phyloP scores from a whole-genome alignment of 2,888 invertebrate species.

The Ethmia dodecea region DNA sequence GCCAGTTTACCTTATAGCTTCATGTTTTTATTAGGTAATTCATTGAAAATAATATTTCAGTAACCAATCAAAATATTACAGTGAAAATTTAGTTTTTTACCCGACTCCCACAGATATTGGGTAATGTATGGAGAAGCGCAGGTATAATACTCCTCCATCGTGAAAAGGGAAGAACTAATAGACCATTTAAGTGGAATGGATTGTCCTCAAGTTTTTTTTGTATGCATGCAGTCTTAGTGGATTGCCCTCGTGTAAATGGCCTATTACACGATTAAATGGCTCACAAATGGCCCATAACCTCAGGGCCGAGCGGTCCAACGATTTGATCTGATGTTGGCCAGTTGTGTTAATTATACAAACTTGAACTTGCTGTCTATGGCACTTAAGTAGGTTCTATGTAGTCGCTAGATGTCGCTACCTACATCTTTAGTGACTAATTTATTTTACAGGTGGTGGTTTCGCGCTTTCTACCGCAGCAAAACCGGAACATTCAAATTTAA shows the following conservation, averaged over 20 bases:
- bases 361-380: background rate
- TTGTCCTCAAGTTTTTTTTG: background rate
- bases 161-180: background rate
- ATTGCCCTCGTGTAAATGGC: too few species aligned
- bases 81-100: too few species aligned
- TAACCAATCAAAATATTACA: background rate
- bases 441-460: conserved; percentile 47
- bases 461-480: conserved; percentile 44
- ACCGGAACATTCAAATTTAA: conserved; percentile 32
- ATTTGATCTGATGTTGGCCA: background rate
- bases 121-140: background rate
- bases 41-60: too few species aligned
- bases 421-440: background rate
- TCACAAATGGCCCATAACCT: background rate
- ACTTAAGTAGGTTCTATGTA: background rate
- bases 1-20: conserved; percentile 46
- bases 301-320: background rate
- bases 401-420: background rate
- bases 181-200: background rate
- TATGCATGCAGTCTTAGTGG: too few species aligned
- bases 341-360: background rate
- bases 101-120: too few species aligned
- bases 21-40: conserved; percentile 54
- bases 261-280: background rate
- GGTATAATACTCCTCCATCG: background rate